phyloP scores from a whole-genome alignment of 2,797 vertebrate genomes.

The Macropus fuliginosus region DNA sequence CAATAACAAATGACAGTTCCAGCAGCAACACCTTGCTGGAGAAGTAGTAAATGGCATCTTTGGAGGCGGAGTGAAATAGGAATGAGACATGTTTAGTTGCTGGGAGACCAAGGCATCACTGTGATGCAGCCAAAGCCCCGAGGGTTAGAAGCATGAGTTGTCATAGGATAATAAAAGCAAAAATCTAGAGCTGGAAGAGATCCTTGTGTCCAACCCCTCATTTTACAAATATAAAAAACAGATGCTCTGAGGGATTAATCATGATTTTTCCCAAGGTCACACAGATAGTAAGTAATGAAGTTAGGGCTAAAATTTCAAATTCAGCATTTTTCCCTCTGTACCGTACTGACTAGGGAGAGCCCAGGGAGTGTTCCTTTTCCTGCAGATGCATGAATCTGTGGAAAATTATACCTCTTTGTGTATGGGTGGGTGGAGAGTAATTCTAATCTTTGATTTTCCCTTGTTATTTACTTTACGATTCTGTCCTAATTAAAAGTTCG shows the following conservation, averaged over 20 bases:
- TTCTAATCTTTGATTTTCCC: neutral
- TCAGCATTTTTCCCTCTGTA: neutral
- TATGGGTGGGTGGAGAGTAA: neutral
- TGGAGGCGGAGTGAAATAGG: neutral
- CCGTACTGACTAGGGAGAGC: neutral
- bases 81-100: neutral
- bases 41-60: neutral
- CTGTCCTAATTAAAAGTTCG: conserved; percentile 1
- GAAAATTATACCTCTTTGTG: neutral
- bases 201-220: neutral
- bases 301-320: neutral
- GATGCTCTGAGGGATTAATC: neutral
- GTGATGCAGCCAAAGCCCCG: neutral
- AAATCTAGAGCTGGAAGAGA: neutral
- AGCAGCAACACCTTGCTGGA: neutral
- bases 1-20: neutral
- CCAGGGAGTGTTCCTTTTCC: neutral
- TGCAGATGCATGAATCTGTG: neutral
- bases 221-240: neutral
- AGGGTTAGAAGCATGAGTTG: neutral
- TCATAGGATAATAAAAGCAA: neutral
- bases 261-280: neutral
- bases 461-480: neutral
- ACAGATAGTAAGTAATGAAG: neutral
- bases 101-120: neutral